Evolutionary conservation across 1,140 invertebrate species (phyloP).

Genomic region (Cherax quadricarinatus): DNA sequence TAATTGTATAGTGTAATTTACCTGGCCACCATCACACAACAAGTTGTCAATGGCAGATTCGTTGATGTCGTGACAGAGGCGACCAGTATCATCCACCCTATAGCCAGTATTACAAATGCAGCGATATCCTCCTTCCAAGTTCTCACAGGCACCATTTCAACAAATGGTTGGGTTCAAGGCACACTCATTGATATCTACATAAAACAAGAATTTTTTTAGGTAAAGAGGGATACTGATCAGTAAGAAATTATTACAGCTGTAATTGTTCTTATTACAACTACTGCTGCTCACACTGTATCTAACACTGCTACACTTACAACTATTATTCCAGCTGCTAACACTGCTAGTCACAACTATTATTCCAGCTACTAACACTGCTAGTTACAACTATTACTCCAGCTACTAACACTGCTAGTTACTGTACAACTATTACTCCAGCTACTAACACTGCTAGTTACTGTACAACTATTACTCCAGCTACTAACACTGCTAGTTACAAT

Average conservation of each 20-base stretch:
- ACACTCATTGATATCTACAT: slow-evolving; percentile 88
- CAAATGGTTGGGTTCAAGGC: slow-evolving; percentile 89
- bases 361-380: no score
- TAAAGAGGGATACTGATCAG: not conserved
- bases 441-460: no score
- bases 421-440: no score
- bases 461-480: no score
- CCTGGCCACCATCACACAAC: slow-evolving; percentile 81
- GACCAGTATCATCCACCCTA: slow-evolving; percentile 85
- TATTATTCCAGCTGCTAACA: not conserved
- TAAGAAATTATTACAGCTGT: not conserved
- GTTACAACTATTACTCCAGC: no score
- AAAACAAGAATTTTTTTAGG: not conserved
- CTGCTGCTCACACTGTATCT: not conserved
- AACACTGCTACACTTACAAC: not conserved
- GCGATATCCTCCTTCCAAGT: slow-evolving; percentile 86
- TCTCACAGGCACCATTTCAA: slow-evolving; percentile 88
- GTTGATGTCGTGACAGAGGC: slow-evolving; percentile 89
- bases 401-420: no score
- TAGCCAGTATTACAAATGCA: slow-evolving; percentile 90
- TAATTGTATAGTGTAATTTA: slow-evolving; percentile 12
- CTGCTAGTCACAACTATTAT: no score
- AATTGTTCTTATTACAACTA: not conserved
- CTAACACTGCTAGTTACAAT: no score
- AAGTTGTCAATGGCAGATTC: slow-evolving; percentile 89